Percentiles rank a stretch among this genome's conserved stretches.
Conservation (phyloP, 2,888 invertebrate genomes). For the Elegia similella region DNA sequence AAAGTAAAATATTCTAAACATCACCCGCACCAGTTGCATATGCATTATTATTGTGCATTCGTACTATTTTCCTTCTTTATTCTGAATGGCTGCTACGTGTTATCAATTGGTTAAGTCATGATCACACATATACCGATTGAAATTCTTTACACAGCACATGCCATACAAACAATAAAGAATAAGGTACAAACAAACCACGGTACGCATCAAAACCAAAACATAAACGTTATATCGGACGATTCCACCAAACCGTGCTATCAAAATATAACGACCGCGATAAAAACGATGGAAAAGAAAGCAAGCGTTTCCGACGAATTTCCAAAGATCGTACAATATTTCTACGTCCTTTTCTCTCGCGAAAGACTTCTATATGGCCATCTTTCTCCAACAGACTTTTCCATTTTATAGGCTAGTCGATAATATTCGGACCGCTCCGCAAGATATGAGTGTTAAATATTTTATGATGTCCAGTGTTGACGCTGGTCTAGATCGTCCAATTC, state of each 20-base stretch:
- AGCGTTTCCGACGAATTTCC: conserved; percentile 74
- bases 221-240: conserved; percentile 78
- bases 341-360: conserved; percentile 57
- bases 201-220: conserved; percentile 66
- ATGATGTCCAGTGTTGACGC: conserved; percentile 68
- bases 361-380: conserved; percentile 50
- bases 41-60: too few species aligned
- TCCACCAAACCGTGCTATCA: conserved; percentile 76
- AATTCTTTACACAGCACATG: not conserved
- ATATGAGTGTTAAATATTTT: conserved; percentile 79
- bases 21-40: too few species aligned
- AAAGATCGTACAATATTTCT: conserved; percentile 72
- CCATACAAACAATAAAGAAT: conserved; percentile 40
- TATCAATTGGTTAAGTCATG: too few species aligned
- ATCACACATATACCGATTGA: not conserved
- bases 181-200: conserved; percentile 43
- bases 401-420: conserved; percentile 78
- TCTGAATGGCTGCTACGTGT: too few species aligned
- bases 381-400: conserved; percentile 62
- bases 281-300: conserved; percentile 79
- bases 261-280: conserved; percentile 80
- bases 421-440: conserved; percentile 70
- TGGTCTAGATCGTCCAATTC: conserved; percentile 31
- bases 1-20: too few species aligned
- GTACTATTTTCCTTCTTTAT: too few species aligned